These are phyloP conservation scores for Chauna torquata DNA, from an alignment of 2,113 vertebrate species.

Conservation along the genomic window DNA sequence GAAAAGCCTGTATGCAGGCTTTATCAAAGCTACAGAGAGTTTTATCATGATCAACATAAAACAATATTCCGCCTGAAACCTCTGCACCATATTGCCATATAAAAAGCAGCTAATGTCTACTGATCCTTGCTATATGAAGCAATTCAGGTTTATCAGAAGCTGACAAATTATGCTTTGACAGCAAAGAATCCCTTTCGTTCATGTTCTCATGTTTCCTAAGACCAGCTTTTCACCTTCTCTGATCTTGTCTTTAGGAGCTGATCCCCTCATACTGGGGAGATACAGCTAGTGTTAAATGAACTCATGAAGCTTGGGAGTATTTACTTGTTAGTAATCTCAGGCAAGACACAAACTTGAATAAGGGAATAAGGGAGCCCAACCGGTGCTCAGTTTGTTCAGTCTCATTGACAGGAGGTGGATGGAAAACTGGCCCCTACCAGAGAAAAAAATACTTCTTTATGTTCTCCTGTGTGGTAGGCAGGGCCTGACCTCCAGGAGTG, in stretches of 20 bases:
- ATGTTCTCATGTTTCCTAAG: constrained; percentile 54
- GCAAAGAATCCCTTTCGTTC: constrained; percentile 61
- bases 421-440: neutral
- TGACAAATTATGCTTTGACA: constrained; percentile 56
- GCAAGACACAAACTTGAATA: neutral
- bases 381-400: neutral
- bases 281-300: constrained; percentile 24
- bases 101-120: constrained; percentile 66
- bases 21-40: constrained; percentile 53
- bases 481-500: neutral
- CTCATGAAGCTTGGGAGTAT: neutral
- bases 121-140: constrained; percentile 63
- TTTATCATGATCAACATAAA: constrained; percentile 63
- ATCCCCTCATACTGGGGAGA: constrained; percentile 25
- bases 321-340: neutral
- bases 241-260: constrained; percentile 55
- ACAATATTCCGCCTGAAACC: constrained; percentile 61
- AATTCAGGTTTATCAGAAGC: constrained; percentile 51
- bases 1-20: constrained; percentile 41
- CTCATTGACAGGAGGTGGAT: neutral
- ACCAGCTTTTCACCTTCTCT: constrained; percentile 58
- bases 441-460: neutral
- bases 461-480: neutral
- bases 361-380: fast-evolving
- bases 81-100: constrained; percentile 35